Percentiles rank a stretch among this genome's conserved stretches.
phyloP scores from a whole-genome alignment of 2,888 invertebrate species.

The Xanthorhoe designata region DNA sequence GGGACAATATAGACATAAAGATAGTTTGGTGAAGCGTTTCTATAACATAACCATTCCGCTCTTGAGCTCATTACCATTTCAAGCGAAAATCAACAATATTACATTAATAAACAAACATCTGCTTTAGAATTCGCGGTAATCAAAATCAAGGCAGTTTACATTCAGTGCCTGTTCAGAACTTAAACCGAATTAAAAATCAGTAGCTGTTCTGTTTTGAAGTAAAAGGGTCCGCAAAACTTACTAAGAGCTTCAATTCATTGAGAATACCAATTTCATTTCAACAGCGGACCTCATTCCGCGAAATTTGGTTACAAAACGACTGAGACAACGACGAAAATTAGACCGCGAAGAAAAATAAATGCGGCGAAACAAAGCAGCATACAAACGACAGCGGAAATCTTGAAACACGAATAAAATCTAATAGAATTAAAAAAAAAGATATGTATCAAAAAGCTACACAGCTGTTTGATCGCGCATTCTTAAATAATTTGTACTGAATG shows the following conservation, averaged over 20 bases:
- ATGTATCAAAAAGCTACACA: neutral
- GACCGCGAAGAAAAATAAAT: slow-evolving; percentile 84
- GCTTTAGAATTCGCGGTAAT: slow-evolving; percentile 17
- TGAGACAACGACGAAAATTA: slow-evolving; percentile 83
- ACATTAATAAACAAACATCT: slow-evolving; percentile 5
- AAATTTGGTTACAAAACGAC: slow-evolving; percentile 83
- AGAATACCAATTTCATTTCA: slow-evolving; percentile 82
- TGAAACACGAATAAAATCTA: slow-evolving; percentile 17
- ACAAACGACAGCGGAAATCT: slow-evolving; percentile 66
- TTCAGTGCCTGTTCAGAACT: slow-evolving; percentile 39
- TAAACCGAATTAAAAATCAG: slow-evolving; percentile 74
- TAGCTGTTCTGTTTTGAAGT: slow-evolving; percentile 55
- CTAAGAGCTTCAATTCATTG: slow-evolving; percentile 71
- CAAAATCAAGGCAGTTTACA: slow-evolving; percentile 60
- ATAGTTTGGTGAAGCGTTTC: slow-evolving; percentile 11
- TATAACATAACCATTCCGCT: neutral
- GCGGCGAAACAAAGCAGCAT: slow-evolving; percentile 79
- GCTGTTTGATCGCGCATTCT: neutral
- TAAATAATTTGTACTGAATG: too few relatives aligned
- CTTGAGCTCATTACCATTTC: neutral
- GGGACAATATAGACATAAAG: neutral
- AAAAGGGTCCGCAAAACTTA: slow-evolving; percentile 65
- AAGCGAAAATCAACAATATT: slow-evolving; percentile 8
- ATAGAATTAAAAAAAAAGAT: slow-evolving; percentile 10
- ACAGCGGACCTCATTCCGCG: slow-evolving; percentile 78